A percentile compares a stretch with the other conserved stretches of the same genome.
Conservation (phyloP, 2,888 invertebrate genomes). For the Noctuana brunneofusca region DNA sequence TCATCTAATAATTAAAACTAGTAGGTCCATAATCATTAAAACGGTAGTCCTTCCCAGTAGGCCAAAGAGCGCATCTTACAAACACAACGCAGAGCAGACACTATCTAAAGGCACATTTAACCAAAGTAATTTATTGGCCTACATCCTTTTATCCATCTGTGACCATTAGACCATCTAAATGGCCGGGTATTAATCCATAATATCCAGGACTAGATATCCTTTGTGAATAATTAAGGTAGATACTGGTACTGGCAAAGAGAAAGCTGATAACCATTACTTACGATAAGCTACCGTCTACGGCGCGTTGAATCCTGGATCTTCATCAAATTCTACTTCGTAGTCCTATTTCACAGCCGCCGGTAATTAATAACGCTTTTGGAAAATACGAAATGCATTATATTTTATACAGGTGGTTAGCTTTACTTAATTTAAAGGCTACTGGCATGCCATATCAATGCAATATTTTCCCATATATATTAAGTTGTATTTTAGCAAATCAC, state of each 20-base stretch:
- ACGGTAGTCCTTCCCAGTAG: too few relatives aligned
- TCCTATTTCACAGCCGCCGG: neutral
- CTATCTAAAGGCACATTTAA: too few relatives aligned
- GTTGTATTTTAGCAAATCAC: too few relatives aligned
- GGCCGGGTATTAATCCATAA: slow-evolving; percentile 2
- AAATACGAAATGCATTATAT: too few relatives aligned
- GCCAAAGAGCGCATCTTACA: too few relatives aligned
- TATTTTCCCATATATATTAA: too few relatives aligned
- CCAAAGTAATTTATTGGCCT: neutral
- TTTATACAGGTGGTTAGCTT: too few relatives aligned
- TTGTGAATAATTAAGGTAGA: slow-evolving; percentile 16
- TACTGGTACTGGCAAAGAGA: neutral
- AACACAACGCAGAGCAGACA: too few relatives aligned
- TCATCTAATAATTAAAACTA: too few relatives aligned
- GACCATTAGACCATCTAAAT: slow-evolving; percentile 3
- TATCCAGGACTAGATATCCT: slow-evolving; percentile 13
- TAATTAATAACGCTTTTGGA: neutral
- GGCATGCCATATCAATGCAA: too few relatives aligned
- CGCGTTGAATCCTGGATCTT: neutral
- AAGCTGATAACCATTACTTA: slow-evolving; percentile 9
- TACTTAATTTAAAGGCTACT: too few relatives aligned
- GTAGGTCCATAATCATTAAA: too few relatives aligned
- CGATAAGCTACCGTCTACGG: slow-evolving; percentile 4
- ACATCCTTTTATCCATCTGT: slow-evolving; percentile 10
- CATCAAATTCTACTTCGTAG: slow-evolving; percentile 10